Evolutionary conservation across 2,888 invertebrate species (phyloP).

Genomic region (Cremastobaeus sp.): DNA sequence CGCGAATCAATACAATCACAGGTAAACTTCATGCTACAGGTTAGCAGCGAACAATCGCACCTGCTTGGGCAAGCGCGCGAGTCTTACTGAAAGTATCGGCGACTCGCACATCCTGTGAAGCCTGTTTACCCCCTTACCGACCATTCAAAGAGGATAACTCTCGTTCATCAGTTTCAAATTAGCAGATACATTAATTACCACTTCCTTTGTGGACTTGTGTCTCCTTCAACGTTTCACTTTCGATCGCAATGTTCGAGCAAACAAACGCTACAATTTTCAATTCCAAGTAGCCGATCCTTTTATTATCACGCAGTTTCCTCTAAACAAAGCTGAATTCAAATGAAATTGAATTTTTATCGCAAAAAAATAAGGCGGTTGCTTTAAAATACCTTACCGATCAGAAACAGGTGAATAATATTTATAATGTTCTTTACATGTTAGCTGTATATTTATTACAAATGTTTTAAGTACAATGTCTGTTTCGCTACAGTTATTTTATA

Average conservation of each 20-base stretch:
- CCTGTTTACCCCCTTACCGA: constrained; percentile 50
- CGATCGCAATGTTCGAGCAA: not conserved
- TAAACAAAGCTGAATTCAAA: too few species aligned
- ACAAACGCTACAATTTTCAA: too few species aligned
- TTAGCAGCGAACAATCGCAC: constrained; percentile 55
- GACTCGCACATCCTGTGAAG: constrained; percentile 47
- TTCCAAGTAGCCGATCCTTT: too few species aligned
- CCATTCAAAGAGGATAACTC: constrained; percentile 37
- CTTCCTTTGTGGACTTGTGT: constrained; percentile 23
- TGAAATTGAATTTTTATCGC: too few species aligned
- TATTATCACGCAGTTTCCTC: too few species aligned
- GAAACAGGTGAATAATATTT: too few species aligned
- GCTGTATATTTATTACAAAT: constrained; percentile 52
- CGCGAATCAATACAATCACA: constrained; percentile 4
- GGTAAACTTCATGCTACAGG: constrained; percentile 25
- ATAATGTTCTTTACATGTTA: too few species aligned
- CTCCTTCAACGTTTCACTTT: constrained; percentile 30
- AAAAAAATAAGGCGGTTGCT: too few species aligned
- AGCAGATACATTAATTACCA: constrained; percentile 41
- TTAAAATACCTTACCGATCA: too few species aligned
- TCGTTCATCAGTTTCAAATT: constrained; percentile 43
- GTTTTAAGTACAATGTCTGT: constrained; percentile 40
- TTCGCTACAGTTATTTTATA: constrained; percentile 48
- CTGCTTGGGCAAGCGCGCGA: constrained; percentile 68
- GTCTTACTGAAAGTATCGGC: constrained; percentile 72